Evolutionary conservation across 2,888 invertebrate genomes (phyloP).

Genomic region (Arrhopalites spinosus): DNA sequence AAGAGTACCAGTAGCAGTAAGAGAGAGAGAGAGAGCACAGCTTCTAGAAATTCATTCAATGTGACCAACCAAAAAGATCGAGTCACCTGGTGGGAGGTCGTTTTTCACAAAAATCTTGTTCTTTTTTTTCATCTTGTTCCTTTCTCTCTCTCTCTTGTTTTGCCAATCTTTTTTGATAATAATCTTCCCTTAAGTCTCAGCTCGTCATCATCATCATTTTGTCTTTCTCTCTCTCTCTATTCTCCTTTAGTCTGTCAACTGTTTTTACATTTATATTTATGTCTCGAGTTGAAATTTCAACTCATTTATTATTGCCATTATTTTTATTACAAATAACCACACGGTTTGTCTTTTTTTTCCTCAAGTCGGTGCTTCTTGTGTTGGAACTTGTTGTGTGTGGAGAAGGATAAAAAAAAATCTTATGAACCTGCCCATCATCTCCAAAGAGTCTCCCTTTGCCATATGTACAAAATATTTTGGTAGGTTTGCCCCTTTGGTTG

Average conservation of each 20-base stretch:
- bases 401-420: background rate
- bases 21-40: constrained; percentile 22
- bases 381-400: background rate
- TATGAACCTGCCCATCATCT: constrained; percentile 4
- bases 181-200: background rate
- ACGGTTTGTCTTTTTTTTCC: background rate
- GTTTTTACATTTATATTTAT: constrained; percentile 31
- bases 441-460: too few species aligned
- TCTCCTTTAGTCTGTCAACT: constrained; percentile 1
- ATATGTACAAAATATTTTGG: background rate
- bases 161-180: constrained; percentile 2
- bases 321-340: constrained; percentile 13
- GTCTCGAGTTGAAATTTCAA: constrained; percentile 2
- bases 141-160: constrained; percentile 17
- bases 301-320: constrained; percentile 24
- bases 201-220: constrained; percentile 21
- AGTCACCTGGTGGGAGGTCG: constrained; percentile 38
- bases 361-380: background rate
- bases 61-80: constrained; percentile 55
- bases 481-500: background rate
- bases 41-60: constrained; percentile 55
- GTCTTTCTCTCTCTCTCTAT: constrained; percentile 20
- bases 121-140: constrained; percentile 24
- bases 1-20: too few species aligned
- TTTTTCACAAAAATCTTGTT: constrained; percentile 26